Conservation (phyloP, 2,888 invertebrate species). For the Luperina testacea region DNA sequence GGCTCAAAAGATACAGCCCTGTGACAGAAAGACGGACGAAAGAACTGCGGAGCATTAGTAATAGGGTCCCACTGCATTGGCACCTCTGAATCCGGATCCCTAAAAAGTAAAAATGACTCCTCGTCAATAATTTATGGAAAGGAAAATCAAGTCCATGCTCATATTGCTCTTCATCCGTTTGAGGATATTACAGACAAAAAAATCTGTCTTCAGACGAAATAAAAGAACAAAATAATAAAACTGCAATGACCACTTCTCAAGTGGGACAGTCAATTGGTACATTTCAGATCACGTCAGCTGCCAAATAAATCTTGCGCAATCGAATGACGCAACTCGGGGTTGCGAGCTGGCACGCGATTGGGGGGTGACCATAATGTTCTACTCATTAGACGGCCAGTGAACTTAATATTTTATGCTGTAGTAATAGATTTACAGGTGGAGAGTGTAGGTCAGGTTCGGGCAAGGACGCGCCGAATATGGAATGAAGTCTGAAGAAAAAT, state of each 20-base stretch:
- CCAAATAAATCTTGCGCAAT: conserved; percentile 81
- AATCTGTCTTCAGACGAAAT: not conserved
- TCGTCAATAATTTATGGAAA: not conserved
- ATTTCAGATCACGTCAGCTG: conserved; percentile 69
- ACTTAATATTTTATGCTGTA: conserved; percentile 41
- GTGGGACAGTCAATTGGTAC: conserved; percentile 66
- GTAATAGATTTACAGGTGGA: conserved; percentile 41
- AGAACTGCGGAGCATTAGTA: too few relatives aligned
- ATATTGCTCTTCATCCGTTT: not conserved
- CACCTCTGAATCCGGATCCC: too few relatives aligned
- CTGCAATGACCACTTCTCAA: conserved; percentile 48
- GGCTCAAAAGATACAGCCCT: too few relatives aligned
- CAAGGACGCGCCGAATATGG: conserved; percentile 35
- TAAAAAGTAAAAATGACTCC: not conserved
- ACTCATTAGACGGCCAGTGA: conserved; percentile 30
- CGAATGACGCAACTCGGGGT: conserved; percentile 66
- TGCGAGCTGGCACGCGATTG: conserved; percentile 57
- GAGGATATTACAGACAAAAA: not conserved
- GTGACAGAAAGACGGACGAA: too few relatives aligned
- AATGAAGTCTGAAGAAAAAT: conserved; percentile 18
- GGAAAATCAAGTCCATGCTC: not conserved
- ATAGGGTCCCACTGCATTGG: too few relatives aligned
- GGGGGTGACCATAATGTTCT: conserved; percentile 34
- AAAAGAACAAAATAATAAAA: not conserved
- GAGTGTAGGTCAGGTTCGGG: conserved; percentile 48